Percentiles rank a stretch among this genome's conserved stretches.
Conservation (phyloP, 2,888 invertebrate genomes). For the Lepidochrysops patricia region DNA sequence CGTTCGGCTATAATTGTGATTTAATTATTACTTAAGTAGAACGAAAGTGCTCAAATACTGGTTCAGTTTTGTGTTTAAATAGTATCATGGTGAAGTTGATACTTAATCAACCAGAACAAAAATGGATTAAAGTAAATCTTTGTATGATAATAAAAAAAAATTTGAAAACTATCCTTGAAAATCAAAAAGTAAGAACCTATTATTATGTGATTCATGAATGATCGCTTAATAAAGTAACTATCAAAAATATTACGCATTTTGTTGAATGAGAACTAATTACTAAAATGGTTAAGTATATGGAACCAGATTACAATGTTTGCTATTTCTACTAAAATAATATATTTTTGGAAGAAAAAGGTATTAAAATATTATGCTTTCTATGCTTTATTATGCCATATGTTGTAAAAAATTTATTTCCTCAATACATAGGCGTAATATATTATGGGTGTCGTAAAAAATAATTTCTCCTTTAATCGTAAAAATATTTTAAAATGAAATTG, state of each 20-base stretch:
- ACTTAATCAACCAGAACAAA: too few species aligned
- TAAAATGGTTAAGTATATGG: too few species aligned
- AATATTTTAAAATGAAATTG: slow-evolving; percentile 6
- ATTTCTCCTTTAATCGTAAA: slow-evolving; percentile 6
- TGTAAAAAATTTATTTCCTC: neutral
- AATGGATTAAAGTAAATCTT: too few species aligned
- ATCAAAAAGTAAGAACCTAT: neutral
- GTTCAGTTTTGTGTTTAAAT: neutral
- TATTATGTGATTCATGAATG: too few species aligned
- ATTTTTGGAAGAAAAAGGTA: neutral
- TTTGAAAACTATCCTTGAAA: neutral
- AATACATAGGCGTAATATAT: slow-evolving; percentile 2
- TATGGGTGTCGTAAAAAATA: slow-evolving; percentile 3
- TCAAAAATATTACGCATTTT: too few species aligned
- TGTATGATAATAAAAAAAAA: too few species aligned
- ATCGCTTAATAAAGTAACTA: too few species aligned
- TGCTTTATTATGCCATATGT: neutral
- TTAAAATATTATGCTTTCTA: neutral
- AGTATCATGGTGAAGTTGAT: neutral
- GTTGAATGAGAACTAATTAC: too few species aligned
- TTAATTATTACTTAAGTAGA: slow-evolving; percentile 9
- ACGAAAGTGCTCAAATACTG: slow-evolving; percentile 1
- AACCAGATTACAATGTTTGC: neutral
- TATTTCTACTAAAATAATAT: neutral
- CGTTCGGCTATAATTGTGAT: slow-evolving; percentile 7